These are phyloP conservation scores for Phyllotreta striolata DNA, from an alignment of 2,888 invertebrate species.

Conservation along the genomic window DNA sequence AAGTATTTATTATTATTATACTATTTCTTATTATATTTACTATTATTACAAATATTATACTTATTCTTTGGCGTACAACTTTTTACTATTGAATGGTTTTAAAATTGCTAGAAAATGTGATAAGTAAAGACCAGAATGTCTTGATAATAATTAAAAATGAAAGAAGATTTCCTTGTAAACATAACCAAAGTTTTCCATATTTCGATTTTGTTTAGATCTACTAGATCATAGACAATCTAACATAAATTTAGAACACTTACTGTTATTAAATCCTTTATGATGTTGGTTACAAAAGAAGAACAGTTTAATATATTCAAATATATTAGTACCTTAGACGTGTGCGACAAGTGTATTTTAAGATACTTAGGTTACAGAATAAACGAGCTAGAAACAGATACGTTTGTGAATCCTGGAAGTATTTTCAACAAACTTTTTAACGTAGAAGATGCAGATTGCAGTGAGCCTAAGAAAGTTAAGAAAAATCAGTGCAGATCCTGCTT, in stretches of 20 bases:
- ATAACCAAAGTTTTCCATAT: too few relatives aligned
- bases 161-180: too few relatives aligned
- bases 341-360: conserved; percentile 42
- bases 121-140: too few relatives aligned
- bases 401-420: conserved; percentile 28
- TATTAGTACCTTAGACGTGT: conserved; percentile 34
- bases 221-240: too few relatives aligned
- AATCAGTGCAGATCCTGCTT: conserved; percentile 75
- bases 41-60: not conserved
- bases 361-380: conserved; percentile 38
- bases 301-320: not conserved
- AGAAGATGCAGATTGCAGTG: conserved; percentile 11
- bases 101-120: too few relatives aligned
- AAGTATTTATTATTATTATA: too few relatives aligned
- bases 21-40: too few relatives aligned
- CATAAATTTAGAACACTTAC: too few relatives aligned
- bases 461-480: conserved; percentile 62
- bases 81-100: too few relatives aligned
- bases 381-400: conserved; percentile 28
- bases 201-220: too few relatives aligned
- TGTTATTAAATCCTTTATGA: not conserved
- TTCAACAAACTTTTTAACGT: conserved; percentile 21
- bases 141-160: too few relatives aligned
- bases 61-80: not conserved
- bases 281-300: not conserved